phyloP scores from a whole-genome alignment of 2,888 invertebrate genomes.

The Formica aserva region DNA sequence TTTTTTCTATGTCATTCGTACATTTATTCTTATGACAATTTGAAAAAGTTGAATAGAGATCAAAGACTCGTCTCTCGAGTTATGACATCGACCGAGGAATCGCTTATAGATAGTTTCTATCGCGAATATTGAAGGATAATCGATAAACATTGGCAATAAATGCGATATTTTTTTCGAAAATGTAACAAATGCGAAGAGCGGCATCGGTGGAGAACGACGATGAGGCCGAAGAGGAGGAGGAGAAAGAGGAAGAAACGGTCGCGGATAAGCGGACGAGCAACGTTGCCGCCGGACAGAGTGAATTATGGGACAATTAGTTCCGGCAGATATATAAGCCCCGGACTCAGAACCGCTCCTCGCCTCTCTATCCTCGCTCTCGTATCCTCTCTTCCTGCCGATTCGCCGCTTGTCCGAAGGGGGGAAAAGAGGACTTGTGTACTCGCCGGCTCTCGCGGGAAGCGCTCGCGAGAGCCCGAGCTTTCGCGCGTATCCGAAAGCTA shows the following conservation, averaged over 20 bases:
- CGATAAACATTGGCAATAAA: neutral
- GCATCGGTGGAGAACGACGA: slow-evolving; percentile 53
- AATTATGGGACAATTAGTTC: slow-evolving; percentile 84
- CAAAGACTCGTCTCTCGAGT: neutral
- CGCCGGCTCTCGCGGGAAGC: slow-evolving; percentile 62
- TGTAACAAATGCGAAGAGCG: slow-evolving; percentile 44
- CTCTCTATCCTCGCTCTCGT: slow-evolving; percentile 43
- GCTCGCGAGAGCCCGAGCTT: slow-evolving; percentile 59
- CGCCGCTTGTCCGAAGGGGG: slow-evolving; percentile 41
- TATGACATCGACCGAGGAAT: neutral
- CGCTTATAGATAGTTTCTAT: neutral
- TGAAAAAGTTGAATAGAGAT: neutral
- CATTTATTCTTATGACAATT: neutral
- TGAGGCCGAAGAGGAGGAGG: slow-evolving; percentile 41
- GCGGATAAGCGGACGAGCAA: slow-evolving; percentile 76
- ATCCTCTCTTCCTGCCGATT: slow-evolving; percentile 54
- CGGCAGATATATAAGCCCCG: slow-evolving; percentile 83
- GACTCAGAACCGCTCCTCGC: slow-evolving; percentile 74
- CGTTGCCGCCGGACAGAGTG: slow-evolving; percentile 79
- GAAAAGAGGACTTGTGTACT: slow-evolving; percentile 25
- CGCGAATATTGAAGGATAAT: neutral
- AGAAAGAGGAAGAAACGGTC: slow-evolving; percentile 62
- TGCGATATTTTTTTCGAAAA: slow-evolving; percentile 13
- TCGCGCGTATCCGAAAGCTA: slow-evolving; percentile 68
- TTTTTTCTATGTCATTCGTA: neutral